Evolutionary conservation across 2,888 invertebrate species (phyloP).

Genomic region (Antitype chi): DNA sequence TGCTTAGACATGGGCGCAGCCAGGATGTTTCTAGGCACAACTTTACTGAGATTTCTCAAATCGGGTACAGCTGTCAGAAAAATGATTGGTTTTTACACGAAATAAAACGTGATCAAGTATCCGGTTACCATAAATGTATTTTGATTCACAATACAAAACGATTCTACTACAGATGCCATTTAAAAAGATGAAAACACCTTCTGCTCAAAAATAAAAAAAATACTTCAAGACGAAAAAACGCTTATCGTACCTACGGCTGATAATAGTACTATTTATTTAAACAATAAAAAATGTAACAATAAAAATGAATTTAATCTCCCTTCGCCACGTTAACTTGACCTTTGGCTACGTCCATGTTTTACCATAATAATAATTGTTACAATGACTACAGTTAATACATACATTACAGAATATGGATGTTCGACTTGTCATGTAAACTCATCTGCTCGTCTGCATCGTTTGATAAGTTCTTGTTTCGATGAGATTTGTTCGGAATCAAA

Average conservation of each 20-base stretch:
- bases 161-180: background rate
- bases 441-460: slow-evolving; percentile 52
- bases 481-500: slow-evolving; percentile 59
- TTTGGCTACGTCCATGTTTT: slow-evolving; percentile 42
- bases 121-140: background rate
- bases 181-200: background rate
- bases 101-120: background rate
- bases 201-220: background rate
- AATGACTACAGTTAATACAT: slow-evolving; percentile 40
- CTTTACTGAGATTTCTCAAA: background rate
- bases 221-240: background rate
- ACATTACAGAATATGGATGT: slow-evolving; percentile 47
- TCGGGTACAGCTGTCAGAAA: background rate
- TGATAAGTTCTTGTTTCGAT: slow-evolving; percentile 60
- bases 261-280: background rate
- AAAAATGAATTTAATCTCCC: background rate
- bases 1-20: slow-evolving; percentile 24
- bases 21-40: slow-evolving; percentile 14
- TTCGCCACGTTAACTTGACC: background rate
- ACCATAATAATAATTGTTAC: slow-evolving; percentile 20
- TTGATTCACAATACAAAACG: background rate
- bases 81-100: background rate
- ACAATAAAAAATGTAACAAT: background rate
- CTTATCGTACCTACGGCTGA: background rate
- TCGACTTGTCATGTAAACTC: slow-evolving; percentile 42